A percentile compares a stretch with the other conserved stretches of the same genome.
These are phyloP conservation scores for Columba janthina DNA, from an alignment of 2,113 vertebrate species.

Conservation along the genomic window DNA sequence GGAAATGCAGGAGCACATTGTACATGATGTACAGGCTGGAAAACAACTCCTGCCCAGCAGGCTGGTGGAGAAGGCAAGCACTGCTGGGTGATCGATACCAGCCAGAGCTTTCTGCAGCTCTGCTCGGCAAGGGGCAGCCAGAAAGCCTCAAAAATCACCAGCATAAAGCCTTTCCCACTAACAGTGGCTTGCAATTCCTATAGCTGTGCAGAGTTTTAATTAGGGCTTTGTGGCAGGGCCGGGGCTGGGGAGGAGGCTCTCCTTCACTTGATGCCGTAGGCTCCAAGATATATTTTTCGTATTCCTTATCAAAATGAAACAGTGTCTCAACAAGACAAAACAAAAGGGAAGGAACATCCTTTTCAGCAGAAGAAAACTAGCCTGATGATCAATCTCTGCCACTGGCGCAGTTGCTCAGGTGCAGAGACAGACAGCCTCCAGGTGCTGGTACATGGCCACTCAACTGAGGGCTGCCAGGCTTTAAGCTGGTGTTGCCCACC, in stretches of 20 bases:
- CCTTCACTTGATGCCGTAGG: neutral
- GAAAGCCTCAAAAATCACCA: neutral
- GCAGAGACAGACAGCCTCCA: neutral
- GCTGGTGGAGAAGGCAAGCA: neutral
- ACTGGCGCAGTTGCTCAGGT: rapidly evolving
- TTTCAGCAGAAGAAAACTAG: neutral
- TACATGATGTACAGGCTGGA: neutral
- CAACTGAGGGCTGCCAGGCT: neutral
- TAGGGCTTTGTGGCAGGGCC: neutral
- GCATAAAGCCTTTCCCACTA: neutral
- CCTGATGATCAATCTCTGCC: neutral
- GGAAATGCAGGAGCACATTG: neutral
- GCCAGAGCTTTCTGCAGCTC: neutral
- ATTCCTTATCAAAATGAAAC: neutral
- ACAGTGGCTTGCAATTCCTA: neutral
- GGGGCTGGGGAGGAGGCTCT: neutral
- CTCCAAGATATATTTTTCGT: neutral
- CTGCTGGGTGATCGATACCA: neutral
- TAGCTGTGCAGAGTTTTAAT: neutral
- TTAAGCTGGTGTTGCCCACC: neutral
- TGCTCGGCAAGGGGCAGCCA: neutral
- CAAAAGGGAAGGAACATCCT: neutral
- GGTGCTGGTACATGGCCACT: rapidly evolving
- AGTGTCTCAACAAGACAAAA: neutral
- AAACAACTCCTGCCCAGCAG: neutral